Evolutionary conservation across 2,797 vertebrate genomes (phyloP).

Genomic region (Thripadectes ignobilis): DNA sequence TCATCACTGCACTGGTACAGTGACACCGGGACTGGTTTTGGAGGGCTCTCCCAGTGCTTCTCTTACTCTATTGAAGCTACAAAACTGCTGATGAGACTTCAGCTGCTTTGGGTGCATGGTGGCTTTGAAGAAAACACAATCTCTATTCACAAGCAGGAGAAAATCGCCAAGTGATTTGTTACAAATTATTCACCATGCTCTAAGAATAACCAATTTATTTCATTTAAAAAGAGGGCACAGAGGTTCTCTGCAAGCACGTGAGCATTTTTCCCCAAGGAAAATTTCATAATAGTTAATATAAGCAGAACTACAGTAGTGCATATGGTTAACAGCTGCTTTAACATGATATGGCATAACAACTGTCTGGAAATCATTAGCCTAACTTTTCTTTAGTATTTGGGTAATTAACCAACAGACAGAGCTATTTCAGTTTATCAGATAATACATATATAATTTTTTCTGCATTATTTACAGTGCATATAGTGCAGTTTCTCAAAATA

Average conservation of each 20-base stretch:
- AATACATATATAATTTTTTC: neutral
- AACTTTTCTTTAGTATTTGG: constrained; percentile 48
- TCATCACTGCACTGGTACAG: fast-evolving
- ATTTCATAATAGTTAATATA: constrained; percentile 59
- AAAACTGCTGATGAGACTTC: neutral
- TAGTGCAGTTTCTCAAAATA: constrained; percentile 24
- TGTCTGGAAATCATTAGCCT: constrained; percentile 65
- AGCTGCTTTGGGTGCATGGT: neutral
- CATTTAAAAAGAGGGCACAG: constrained; percentile 39
- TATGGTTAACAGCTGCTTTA: constrained; percentile 71
- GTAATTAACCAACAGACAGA: constrained; percentile 61
- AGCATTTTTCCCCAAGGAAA: constrained; percentile 44
- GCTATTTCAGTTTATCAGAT: constrained; percentile 51
- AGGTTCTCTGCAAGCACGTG: constrained; percentile 26
- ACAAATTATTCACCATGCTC: constrained; percentile 29
- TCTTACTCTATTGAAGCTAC: neutral
- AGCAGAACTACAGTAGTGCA: constrained; percentile 65
- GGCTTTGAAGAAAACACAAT: neutral
- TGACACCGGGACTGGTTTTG: neutral
- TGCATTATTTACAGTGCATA: constrained; percentile 17
- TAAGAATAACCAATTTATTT: constrained; percentile 43
- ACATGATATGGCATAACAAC: constrained; percentile 52
- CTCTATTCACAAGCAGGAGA: neutral
- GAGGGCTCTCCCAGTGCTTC: neutral
- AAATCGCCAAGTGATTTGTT: constrained; percentile 54